Conservation (phyloP, 2,888 invertebrate genomes). For the Megamerina dolium region DNA sequence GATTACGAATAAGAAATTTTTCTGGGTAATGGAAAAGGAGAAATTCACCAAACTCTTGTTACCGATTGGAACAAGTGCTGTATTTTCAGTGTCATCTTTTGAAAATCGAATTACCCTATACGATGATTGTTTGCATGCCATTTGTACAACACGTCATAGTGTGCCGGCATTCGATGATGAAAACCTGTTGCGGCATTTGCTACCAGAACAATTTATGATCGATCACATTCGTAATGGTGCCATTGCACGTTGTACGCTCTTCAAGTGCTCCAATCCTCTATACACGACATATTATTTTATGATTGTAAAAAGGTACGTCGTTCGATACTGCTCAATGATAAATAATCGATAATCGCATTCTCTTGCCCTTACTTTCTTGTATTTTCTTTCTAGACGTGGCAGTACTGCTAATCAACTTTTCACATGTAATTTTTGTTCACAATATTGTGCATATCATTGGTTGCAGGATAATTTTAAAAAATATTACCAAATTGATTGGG, state of each 20-base stretch:
- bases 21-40: constrained; percentile 42
- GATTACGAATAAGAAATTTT: constrained; percentile 22
- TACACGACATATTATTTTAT: constrained; percentile 47
- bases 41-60: constrained; percentile 36
- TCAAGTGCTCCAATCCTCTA: constrained; percentile 38
- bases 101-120: constrained; percentile 42
- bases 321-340: too few relatives aligned
- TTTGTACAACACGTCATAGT: constrained; percentile 35
- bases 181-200: constrained; percentile 29
- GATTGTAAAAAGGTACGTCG: constrained; percentile 41
- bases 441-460: constrained; percentile 42
- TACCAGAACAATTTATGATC: constrained; percentile 42
- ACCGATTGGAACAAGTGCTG: constrained; percentile 41
- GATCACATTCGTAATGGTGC: constrained; percentile 44
- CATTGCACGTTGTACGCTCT: constrained; percentile 40
- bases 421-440: constrained; percentile 44
- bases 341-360: background rate
- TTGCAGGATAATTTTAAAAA: constrained; percentile 34
- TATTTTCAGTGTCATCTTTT: constrained; percentile 34
- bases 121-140: constrained; percentile 40
- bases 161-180: constrained; percentile 36
- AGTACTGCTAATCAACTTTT: constrained; percentile 45
- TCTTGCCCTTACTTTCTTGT: background rate
- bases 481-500: constrained; percentile 43
- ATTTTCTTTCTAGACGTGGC: constrained; percentile 30